These are phyloP conservation scores for Polypterus senegalus DNA, from an alignment of 2,113 vertebrate genomes.

Conservation along the genomic window DNA sequence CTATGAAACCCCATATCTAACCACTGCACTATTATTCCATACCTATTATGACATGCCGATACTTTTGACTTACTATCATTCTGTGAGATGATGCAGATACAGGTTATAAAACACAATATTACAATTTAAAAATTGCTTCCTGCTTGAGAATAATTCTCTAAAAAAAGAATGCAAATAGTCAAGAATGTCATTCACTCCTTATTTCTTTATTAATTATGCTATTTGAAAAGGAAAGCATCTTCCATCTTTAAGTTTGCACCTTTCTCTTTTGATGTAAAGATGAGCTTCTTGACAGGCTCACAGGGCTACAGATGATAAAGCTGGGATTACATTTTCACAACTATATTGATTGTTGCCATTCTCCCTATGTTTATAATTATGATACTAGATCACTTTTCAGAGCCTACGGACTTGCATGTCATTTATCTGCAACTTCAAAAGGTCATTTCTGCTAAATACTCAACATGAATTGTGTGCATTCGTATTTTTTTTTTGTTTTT, in stretches of 20 bases:
- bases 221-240: not conserved
- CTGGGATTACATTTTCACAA: not conserved
- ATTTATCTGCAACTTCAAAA: constrained; percentile 32
- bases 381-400: constrained; percentile 20
- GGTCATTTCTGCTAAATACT: constrained; percentile 23
- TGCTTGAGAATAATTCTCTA: no score
- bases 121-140: no score
- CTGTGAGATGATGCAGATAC: no score
- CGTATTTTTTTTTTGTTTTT: no score
- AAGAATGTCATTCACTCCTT: no score
- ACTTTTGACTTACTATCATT: no score
- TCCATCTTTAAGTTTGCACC: not conserved
- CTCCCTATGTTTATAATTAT: constrained; percentile 18
- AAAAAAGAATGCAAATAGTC: no score
- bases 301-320: not conserved
- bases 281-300: not conserved
- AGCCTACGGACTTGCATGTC: constrained; percentile 23
- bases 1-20: no score
- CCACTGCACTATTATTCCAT: no score
- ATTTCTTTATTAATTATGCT: not conserved
- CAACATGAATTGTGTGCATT: not conserved
- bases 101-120: no score
- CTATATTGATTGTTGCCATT: not conserved
- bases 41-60: no score
- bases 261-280: not conserved